These are phyloP conservation scores for Pimpla rufipes DNA, from an alignment of 2,888 invertebrate species.

Conservation along the genomic window DNA sequence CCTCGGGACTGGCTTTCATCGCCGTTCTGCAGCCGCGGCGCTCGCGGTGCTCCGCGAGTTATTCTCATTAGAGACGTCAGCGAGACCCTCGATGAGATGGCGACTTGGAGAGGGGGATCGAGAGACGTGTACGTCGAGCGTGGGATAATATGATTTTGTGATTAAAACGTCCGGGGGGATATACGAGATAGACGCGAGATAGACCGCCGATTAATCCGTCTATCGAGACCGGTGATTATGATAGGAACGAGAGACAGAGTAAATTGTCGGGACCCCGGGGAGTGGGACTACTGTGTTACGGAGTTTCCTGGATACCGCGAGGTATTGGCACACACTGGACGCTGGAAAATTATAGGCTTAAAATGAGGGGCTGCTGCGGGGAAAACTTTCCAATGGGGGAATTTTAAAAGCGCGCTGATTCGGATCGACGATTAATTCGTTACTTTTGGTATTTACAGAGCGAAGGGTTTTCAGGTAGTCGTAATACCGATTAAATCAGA, in stretches of 20 bases:
- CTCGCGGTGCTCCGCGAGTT: constrained; percentile 33
- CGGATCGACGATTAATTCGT: not conserved
- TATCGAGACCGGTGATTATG: constrained; percentile 55
- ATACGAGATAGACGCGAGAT: constrained; percentile 52
- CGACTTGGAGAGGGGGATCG: constrained; percentile 38
- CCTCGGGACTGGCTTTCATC: constrained; percentile 47
- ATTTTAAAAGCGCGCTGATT: not conserved
- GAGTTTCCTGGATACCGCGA: constrained; percentile 5
- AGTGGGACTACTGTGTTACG: constrained; percentile 39
- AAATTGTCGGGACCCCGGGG: constrained; percentile 19
- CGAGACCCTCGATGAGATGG: constrained; percentile 57
- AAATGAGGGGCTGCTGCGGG: not conserved
- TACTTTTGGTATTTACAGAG: too few species aligned
- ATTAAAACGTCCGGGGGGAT: constrained; percentile 60
- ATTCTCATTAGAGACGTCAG: constrained; percentile 68
- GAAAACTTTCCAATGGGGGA: not conserved
- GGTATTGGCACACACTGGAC: not conserved
- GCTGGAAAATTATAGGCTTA: constrained; percentile 6
- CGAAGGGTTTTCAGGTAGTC: too few species aligned
- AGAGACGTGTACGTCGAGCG: constrained; percentile 58
- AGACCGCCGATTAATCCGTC: constrained; percentile 60
- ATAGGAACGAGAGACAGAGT: constrained; percentile 35
- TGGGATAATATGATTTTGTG: constrained; percentile 68
- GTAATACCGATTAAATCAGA: too few species aligned
- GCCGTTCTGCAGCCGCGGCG: constrained; percentile 23